These are phyloP conservation scores for Oikopleura vanhoeffeni DNA, from an alignment of 23 tunicate species.

Conservation along the genomic window DNA sequence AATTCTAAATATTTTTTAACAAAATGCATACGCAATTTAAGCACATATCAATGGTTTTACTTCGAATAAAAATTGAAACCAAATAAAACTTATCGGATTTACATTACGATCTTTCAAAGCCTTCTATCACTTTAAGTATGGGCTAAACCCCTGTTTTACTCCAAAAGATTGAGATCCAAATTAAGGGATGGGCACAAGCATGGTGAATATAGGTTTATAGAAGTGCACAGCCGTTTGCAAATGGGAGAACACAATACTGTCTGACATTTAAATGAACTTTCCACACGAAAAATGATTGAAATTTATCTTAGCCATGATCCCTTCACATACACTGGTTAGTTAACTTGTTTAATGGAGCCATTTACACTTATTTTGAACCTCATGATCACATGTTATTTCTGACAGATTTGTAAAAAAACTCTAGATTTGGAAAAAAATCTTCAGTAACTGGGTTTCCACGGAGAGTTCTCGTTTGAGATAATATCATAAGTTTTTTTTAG, in stretches of 20 bases:
- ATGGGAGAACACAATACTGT: conserved; percentile 45
- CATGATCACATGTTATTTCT: too few relatives aligned
- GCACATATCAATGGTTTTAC: conserved; percentile 82
- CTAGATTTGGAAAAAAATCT: too few relatives aligned
- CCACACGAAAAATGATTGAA: conserved; percentile 55
- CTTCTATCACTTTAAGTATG: conserved; percentile 60
- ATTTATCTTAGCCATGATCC: conserved; percentile 93
- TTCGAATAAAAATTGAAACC: conserved; percentile 66
- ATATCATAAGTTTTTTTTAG: too few relatives aligned
- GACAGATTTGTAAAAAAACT: too few relatives aligned
- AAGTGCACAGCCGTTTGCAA: conserved; percentile 34
- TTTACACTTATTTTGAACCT: too few relatives aligned
- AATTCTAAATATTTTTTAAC: too few relatives aligned
- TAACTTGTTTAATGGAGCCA: too few relatives aligned
- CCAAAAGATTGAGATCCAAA: conserved; percentile 17
- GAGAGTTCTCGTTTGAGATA: too few relatives aligned
- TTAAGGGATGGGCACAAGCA: conserved; percentile 36
- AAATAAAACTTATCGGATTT: conserved; percentile 38
- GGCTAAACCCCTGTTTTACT: conserved; percentile 73
- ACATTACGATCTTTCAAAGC: conserved; percentile 69
- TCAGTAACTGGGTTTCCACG: too few relatives aligned
- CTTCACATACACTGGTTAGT: conserved; percentile 90
- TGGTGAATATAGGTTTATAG: conserved; percentile 57
- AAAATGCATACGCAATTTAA: too few relatives aligned
- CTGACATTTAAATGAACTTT: conserved; percentile 73